Base-by-base conservation (phyloP, 2,113 vertebrate species). In the Lucifuga dentata region DNA sequence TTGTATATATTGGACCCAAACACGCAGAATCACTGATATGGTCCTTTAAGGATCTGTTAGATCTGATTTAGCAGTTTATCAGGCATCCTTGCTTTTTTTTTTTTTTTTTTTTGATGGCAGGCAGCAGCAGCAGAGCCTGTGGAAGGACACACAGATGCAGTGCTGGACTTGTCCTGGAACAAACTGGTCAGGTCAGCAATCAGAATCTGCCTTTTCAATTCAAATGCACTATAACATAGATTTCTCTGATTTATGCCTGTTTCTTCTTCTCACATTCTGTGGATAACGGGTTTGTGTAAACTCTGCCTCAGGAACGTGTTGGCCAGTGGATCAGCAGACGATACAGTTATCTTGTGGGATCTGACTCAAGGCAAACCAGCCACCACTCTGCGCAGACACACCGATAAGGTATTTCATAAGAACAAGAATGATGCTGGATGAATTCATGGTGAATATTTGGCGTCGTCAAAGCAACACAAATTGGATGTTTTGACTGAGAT, bases 131-230 rank as follows among this genome's bases (percentile, higher is more conserved):
- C 92, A 12, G 93, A 95, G 43, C 64, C 89, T 1, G 65, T 73
- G 0, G 93, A 96, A 48, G 96, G 95, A 2, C 98, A 99, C 52
- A 88, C 91, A 0, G 96, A 96, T 67, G 96, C 98, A 29, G 95
- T 99, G 19, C 89, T 99, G 61, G 97, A 99, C 83, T 90, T 99
- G 24, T 98, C 97, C 1, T 99, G 98, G 98, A 99, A 99, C 89
- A 95, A 89, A 68, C 86, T 96, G 57, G 86, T 93, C 86, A 93
- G 95, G 97, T 98, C 90, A 88, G 80, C 69, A 19, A 23, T 40
- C 10, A 16, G 15, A 29, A n/a, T n/a, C n/a, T n/a, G n/a, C n/a
- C n/a, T n/a, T n/a, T n/a, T n/a, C n/a, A n/a, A n/a, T n/a, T n/a
- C n/a, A n/a, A 3, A 7, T 29, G 7, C 26, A 29, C 26, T 5